Conservation (phyloP, 2,888 invertebrate species). For the Rhingia campestris region DNA sequence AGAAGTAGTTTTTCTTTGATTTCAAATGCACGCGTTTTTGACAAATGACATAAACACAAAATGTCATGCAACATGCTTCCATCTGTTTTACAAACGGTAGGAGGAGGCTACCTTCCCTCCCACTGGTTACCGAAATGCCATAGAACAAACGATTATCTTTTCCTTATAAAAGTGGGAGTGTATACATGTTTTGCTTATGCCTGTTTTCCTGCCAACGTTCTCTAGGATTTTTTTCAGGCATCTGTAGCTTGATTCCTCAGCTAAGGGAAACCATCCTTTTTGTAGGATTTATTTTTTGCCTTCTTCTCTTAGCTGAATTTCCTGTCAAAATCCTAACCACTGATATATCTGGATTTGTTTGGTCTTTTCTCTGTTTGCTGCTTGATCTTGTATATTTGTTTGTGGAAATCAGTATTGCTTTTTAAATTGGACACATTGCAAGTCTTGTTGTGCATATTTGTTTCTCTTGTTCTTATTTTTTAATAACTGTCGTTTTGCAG, state of each 20-base stretch:
- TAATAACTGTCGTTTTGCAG: constrained; percentile 28
- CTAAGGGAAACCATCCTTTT: background rate
- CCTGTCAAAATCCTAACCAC: constrained; percentile 41
- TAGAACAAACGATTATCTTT: constrained; percentile 19
- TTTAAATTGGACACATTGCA: constrained; percentile 33
- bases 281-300: constrained; percentile 11
- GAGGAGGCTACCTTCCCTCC: no score
- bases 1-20: no score
- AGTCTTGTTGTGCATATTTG: background rate
- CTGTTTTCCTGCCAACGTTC: background rate
- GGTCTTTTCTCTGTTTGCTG: background rate
- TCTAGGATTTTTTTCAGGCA: no score
- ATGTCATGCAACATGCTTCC: no score
- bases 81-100: background rate
- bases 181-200: constrained; percentile 7
- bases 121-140: constrained; percentile 12
- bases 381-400: constrained; percentile 34
- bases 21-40: no score
- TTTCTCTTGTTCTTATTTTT: constrained; percentile 1
- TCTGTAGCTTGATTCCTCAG: no score
- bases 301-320: background rate
- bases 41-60: no score
- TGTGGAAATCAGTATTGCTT: constrained; percentile 40
- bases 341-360: constrained; percentile 38
- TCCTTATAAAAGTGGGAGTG: constrained; percentile 14